Percentiles rank a stretch among this genome's conserved stretches.
Evolutionary conservation across 2,797 vertebrate genomes (phyloP).

Genomic region (Phylloscopus collybita): DNA sequence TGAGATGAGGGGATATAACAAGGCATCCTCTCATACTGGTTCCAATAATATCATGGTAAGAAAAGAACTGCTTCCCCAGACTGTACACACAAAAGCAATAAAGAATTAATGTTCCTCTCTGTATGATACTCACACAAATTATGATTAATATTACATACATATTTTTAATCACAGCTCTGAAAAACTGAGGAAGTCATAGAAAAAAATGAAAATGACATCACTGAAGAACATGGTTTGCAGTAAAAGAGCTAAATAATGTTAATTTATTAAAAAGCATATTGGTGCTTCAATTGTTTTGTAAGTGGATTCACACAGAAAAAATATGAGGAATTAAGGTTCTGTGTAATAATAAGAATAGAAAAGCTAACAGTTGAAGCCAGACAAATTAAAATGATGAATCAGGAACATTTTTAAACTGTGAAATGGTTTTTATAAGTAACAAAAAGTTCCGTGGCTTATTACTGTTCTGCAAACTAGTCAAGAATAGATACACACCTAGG

Average conservation of each 20-base stretch:
- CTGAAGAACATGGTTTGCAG: not conserved
- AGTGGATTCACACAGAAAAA: conserved; percentile 10
- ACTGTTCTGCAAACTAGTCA: not conserved
- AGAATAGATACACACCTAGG: not conserved
- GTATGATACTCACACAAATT: not conserved
- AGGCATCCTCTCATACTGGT: not conserved
- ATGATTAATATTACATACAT: not conserved
- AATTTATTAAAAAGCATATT: not conserved
- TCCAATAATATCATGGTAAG: not conserved
- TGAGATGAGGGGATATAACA: not conserved
- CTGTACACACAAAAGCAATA: not conserved
- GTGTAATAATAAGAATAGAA: conserved; percentile 13
- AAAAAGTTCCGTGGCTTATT: not conserved
- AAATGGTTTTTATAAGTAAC: not conserved
- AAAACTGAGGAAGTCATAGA: not conserved
- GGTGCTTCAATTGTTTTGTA: not conserved
- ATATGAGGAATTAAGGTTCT: not conserved
- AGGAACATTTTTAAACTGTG: not conserved
- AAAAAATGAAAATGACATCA: not conserved
- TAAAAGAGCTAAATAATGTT: not conserved
- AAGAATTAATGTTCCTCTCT: not conserved
- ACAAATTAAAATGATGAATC: conserved; percentile 1
- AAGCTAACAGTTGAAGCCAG: not conserved
- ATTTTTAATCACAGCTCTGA: not conserved
- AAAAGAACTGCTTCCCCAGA: not conserved